Conservation (phyloP, 2,797 vertebrate genomes). For the Enteromius anoplus region DNA sequence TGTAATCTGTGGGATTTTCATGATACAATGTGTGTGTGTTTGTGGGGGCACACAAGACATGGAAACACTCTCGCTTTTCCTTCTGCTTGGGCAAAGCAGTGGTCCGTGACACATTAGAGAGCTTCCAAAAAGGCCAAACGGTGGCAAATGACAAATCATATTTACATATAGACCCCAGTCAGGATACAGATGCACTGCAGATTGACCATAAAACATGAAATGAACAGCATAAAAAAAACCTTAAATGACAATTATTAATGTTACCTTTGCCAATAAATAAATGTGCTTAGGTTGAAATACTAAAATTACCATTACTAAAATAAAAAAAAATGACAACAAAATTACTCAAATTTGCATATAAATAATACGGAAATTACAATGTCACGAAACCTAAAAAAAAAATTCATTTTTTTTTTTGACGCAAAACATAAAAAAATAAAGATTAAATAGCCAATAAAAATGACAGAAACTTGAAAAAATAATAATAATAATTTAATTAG, state of each 20-base stretch:
- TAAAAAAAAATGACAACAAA: not conserved
- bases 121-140: slow-evolving; percentile 13
- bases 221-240: not conserved
- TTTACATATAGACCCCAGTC: slow-evolving; percentile 14
- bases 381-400: not conserved
- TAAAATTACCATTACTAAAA: not conserved
- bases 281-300: not conserved
- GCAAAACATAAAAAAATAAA: too few relatives aligned
- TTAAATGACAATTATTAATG: not conserved
- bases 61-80: slow-evolving; percentile 43
- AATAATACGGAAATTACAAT: not conserved
- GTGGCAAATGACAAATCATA: slow-evolving; percentile 28
- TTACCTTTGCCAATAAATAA: not conserved
- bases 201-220: not conserved
- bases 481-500: not conserved
- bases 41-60: slow-evolving; percentile 47
- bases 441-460: not conserved
- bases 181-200: not conserved
- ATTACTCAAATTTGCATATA: not conserved
- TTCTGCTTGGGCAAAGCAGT: slow-evolving; percentile 20
- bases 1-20: slow-evolving; percentile 79
- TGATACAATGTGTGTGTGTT: slow-evolving; percentile 68
- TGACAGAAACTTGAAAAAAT: not conserved
- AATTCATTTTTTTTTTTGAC: too few relatives aligned
- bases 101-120: slow-evolving; percentile 51